Percentiles rank a stretch among this genome's conserved stretches.
Conservation (phyloP, 2,797 vertebrate genomes). For the Anniella stebbinsi region DNA sequence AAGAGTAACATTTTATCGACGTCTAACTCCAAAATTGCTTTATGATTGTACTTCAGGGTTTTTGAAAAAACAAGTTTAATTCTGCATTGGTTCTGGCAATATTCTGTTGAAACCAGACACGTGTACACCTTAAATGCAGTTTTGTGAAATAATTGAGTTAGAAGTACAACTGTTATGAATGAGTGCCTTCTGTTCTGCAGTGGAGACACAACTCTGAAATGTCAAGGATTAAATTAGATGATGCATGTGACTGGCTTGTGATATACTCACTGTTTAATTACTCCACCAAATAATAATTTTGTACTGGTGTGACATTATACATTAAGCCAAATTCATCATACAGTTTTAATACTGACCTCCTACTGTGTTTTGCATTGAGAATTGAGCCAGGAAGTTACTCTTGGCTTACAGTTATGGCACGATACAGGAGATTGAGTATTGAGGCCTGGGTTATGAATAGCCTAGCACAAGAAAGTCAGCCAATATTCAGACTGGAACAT, state of each 20-base stretch:
- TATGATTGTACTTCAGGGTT: background rate
- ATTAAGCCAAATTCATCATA: conserved; percentile 20
- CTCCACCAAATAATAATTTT: conserved; percentile 30
- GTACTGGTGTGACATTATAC: conserved; percentile 32
- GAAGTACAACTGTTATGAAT: background rate
- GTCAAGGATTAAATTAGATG: background rate
- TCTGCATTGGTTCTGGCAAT: conserved; percentile 30
- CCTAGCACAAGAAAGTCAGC: conserved; percentile 45
- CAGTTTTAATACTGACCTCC: conserved; percentile 26
- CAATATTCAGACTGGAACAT: conserved; percentile 59
- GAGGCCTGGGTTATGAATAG: conserved; percentile 41
- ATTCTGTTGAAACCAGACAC: conserved; percentile 7
- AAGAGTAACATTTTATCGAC: conserved; percentile 36
- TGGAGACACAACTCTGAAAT: conserved; percentile 8
- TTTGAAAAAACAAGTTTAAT: conserved; percentile 22
- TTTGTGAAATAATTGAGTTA: conserved; percentile 26
- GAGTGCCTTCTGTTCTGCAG: conserved; percentile 11
- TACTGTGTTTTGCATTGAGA: conserved; percentile 45
- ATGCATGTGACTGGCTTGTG: background rate
- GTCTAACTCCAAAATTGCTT: conserved; percentile 28
- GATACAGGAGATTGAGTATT: conserved; percentile 18
- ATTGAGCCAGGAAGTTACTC: conserved; percentile 53
- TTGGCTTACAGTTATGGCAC: conserved; percentile 55
- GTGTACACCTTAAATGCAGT: background rate
- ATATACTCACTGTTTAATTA: conserved; percentile 1